Conservation (phyloP, 2,113 vertebrate species). For the Marmota flaviventris region DNA sequence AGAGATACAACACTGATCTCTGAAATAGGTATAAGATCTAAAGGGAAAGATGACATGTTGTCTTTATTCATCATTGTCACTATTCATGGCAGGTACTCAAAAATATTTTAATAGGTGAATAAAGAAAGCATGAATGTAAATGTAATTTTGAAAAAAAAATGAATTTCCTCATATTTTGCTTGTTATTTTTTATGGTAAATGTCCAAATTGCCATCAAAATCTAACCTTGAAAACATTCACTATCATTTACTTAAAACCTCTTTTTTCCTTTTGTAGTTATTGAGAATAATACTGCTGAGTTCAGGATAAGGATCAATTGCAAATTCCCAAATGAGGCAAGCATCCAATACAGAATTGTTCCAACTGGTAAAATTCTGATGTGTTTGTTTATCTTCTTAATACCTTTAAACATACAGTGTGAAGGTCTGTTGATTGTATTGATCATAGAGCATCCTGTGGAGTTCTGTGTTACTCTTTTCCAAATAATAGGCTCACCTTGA, state of each 20-base stretch:
- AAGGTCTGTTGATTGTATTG: constrained; percentile 75
- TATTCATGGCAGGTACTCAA: neutral
- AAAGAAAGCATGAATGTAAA: neutral
- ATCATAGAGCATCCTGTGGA: constrained; percentile 67
- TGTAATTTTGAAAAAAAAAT: neutral
- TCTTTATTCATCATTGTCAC: neutral
- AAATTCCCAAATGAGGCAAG: constrained; percentile 76
- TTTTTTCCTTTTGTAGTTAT: neutral
- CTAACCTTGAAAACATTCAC: neutral
- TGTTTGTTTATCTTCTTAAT: constrained; percentile 78
- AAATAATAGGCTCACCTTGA: constrained; percentile 75
- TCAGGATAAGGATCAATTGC: constrained; percentile 66
- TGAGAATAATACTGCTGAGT: constrained; percentile 35
- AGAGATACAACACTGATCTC: neutral
- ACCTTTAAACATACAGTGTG: constrained; percentile 75
- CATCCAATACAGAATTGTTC: constrained; percentile 60
- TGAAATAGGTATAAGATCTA: neutral
- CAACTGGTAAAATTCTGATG: constrained; percentile 57
- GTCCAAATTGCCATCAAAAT: neutral
- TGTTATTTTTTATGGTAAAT: neutral
- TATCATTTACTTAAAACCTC: constrained; percentile 10
- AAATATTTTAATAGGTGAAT: neutral
- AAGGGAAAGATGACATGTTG: neutral
- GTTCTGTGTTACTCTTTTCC: constrained; percentile 57
- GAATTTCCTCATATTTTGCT: neutral